Conservation (phyloP, 2,888 invertebrate species). For the Fabriciana adippe region DNA sequence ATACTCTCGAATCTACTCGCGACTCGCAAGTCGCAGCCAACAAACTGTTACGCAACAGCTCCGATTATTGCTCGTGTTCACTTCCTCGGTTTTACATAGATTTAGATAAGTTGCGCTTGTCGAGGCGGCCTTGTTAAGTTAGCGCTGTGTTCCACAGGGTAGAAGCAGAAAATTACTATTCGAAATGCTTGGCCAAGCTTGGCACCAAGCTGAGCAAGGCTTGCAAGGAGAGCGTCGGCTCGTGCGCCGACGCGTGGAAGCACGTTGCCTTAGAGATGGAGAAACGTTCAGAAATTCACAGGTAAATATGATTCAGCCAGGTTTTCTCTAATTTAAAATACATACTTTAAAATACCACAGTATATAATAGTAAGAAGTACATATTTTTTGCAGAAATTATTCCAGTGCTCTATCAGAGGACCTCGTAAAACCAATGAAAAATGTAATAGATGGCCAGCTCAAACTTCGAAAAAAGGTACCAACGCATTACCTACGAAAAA, state of each 20-base stretch:
- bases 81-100: slow-evolving; percentile 14
- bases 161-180: slow-evolving; percentile 94
- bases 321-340: not conserved
- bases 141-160: slow-evolving; percentile 83
- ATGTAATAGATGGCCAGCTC: slow-evolving; percentile 86
- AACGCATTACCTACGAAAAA: too few relatives aligned
- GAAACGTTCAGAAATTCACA: slow-evolving; percentile 94
- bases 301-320: slow-evolving; percentile 58
- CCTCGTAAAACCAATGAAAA: slow-evolving; percentile 92
- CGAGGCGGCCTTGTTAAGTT: slow-evolving; percentile 16
- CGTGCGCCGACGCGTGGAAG: slow-evolving; percentile 95
- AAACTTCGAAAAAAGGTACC: slow-evolving; percentile 86
- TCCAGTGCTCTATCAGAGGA: slow-evolving; percentile 91
- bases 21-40: slow-evolving; percentile 24
- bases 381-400: slow-evolving; percentile 84
- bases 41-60: slow-evolving; percentile 7
- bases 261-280: slow-evolving; percentile 96
- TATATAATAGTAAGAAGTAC: not conserved
- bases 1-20: not conserved
- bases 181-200: slow-evolving; percentile 93
- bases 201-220: slow-evolving; percentile 93
- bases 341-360: not conserved
- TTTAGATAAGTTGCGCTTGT: not conserved
- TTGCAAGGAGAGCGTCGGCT: slow-evolving; percentile 88
- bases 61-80: slow-evolving; percentile 1